Evolutionary conservation across 2,113 vertebrate species (phyloP).

Genomic region (Ovis canadensis): DNA sequence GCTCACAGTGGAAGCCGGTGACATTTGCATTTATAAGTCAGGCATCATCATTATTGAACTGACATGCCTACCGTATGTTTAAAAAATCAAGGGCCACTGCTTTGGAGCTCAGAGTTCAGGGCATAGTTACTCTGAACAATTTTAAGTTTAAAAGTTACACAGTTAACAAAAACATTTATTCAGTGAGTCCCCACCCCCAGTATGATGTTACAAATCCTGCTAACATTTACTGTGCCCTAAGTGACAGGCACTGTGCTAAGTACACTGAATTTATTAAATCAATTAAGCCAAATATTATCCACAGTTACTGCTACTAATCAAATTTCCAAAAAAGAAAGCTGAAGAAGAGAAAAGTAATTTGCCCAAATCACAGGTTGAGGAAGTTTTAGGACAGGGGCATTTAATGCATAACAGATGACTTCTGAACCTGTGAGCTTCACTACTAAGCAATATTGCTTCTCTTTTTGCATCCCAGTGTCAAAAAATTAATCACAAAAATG

Average conservation of each 20-base stretch:
- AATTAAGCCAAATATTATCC: neutral
- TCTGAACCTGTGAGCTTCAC: neutral
- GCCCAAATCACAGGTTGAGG: neutral
- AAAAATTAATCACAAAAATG: neutral
- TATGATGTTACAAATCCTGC: neutral
- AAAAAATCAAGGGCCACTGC: neutral
- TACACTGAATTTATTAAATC: neutral
- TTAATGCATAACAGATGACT: neutral
- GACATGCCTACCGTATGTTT: neutral
- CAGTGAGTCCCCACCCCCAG: neutral
- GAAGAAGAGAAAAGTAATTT: neutral
- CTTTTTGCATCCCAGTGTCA: neutral
- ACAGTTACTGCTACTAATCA: neutral
- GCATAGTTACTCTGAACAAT: slow-evolving; percentile 38
- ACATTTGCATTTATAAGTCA: slow-evolving; percentile 37
- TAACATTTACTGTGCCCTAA: neutral
- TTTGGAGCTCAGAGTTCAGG: neutral
- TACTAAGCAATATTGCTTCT: neutral
- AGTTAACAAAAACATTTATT: neutral
- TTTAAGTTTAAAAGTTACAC: neutral
- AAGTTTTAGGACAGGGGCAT: accelerated
- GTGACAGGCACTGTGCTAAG: neutral
- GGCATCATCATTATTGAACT: neutral
- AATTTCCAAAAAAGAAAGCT: neutral
- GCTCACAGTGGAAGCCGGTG: neutral